Conservation (phyloP, 64 coral and sea anemone species). For the Dendrophyllia cribrosa region DNA sequence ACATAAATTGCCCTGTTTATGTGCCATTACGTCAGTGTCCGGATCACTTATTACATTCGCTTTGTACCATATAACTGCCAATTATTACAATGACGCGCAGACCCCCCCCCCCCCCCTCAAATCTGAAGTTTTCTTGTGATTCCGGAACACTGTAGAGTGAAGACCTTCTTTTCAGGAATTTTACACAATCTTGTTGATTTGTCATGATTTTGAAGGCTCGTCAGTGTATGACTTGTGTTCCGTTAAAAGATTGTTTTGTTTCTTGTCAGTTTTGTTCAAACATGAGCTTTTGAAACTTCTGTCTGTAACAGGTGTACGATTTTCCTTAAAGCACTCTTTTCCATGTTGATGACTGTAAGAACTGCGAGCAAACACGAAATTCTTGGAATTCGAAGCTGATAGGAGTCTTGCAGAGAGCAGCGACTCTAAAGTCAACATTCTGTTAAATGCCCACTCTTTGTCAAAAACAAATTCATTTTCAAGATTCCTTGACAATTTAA, state of each 20-base stretch:
- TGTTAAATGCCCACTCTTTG: conserved; percentile 31
- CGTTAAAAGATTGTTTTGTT: not conserved
- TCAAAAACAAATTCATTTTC: conserved; percentile 40
- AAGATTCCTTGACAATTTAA: not conserved
- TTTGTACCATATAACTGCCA: too few relatives aligned
- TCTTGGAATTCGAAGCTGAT: not conserved
- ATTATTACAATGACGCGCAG: too few relatives aligned
- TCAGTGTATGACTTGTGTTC: not conserved
- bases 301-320: not conserved
- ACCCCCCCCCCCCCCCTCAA: too few relatives aligned
- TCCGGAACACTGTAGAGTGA: too few relatives aligned
- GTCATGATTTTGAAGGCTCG: not conserved
- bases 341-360: not conserved
- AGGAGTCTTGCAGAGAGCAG: not conserved
- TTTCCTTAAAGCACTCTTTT: not conserved
- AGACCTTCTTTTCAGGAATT: not conserved
- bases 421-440: conserved; percentile 11
- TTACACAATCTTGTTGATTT: not conserved
- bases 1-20: too few relatives aligned
- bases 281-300: not conserved
- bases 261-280: not conserved
- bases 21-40: too few relatives aligned
- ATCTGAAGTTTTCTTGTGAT: too few relatives aligned
- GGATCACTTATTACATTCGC: too few relatives aligned
- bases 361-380: not conserved